Conservation (phyloP, 2,797 vertebrate genomes). For the Urocyon cinereoargenteus region DNA sequence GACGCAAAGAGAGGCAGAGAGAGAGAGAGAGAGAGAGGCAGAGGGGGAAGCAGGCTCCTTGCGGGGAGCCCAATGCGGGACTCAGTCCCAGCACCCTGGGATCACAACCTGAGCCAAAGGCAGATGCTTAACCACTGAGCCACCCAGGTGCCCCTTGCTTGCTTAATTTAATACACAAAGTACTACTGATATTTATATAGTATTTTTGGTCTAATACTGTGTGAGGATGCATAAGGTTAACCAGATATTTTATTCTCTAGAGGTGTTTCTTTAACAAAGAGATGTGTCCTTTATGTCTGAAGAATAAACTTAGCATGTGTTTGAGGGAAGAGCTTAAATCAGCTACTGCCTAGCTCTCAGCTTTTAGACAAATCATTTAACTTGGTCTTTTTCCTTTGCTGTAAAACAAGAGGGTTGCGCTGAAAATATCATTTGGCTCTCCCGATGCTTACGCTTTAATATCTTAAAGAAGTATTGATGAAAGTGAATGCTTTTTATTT, state of each 20-base stretch:
- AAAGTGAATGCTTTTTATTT: not conserved
- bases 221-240: not conserved
- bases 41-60: too few relatives aligned
- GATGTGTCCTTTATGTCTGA: not conserved
- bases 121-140: too few relatives aligned
- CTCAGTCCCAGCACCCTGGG: too few relatives aligned
- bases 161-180: not conserved
- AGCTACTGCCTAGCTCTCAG: not conserved
- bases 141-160: not conserved
- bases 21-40: too few relatives aligned
- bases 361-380: not conserved
- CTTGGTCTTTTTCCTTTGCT: not conserved
- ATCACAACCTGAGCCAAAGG: too few relatives aligned
- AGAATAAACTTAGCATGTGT: not conserved
- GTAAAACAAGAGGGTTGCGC: not conserved
- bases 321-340: not conserved
- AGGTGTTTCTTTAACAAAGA: not conserved
- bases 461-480: not conserved
- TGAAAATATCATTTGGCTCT: not conserved
- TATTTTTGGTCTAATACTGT: not conserved
- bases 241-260: not conserved
- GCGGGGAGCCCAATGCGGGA: too few relatives aligned
- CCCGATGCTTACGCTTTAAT: not conserved
- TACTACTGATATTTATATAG: not conserved
- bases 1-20: too few relatives aligned